Base-by-base conservation (phyloP, 1,140 invertebrate species). In the Euwallacea fornicatus region DNA sequence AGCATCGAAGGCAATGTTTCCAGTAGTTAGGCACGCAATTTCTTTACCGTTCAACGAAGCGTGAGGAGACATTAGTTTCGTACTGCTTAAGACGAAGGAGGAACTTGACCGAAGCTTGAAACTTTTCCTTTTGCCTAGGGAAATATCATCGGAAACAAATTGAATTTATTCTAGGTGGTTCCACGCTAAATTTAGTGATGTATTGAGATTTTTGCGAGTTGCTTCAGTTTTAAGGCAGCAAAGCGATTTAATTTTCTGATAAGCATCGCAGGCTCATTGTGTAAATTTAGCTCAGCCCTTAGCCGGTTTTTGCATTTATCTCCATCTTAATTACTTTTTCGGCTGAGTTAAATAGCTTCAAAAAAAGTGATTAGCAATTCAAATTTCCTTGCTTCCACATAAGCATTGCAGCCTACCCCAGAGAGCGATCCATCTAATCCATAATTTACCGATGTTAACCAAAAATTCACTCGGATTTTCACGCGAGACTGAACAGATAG, bases 1-100 rank as follows among this genome's bases (percentile, higher is more conserved):
- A 55, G 67, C 67, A 62, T 69, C 67, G 58, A 55, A 68, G 59
- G 59, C 67, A 69, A 69, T 69, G 67, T 69, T 69, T 69, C 67
- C 67, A 69, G 42, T 62, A 69, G 58, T 69, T 69, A 69, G 47
- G 67, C 56, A 62, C 59, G 46, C 59, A 63, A 69, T 61, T 69
- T 69, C 67, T 69, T 62, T 69, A 62, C 50, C 15, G 67, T 62
- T 53, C 67, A 62, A 33, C 58, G 21, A 41, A 69, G 44, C 33
- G 56, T 13, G 21, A 62, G 15, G 16, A 41, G 44, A 58, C 55
- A 47, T 42, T 56, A 65, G n/a, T 64, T 10, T 15, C 33, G 41
- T 60, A 68, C 54, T 54, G 46, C 65, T 15, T 55, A 54, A 8
- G 56, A 59, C 9, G 9, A 6, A 50, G 13, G 42, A 61, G 43